Conservation (phyloP, 1,140 invertebrate species). For the Drosophila nikananu region DNA sequence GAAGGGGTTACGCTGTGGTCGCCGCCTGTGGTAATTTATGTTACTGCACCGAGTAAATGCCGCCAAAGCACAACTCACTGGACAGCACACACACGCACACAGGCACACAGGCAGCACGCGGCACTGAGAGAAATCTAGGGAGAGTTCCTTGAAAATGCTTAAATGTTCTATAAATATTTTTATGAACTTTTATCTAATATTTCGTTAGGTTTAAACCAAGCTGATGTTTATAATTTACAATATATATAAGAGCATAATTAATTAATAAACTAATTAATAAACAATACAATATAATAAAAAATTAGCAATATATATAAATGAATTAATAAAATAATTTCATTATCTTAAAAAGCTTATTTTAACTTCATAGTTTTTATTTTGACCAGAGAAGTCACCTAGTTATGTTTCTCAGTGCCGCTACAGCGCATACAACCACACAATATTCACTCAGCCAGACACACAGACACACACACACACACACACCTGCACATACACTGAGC, state of each 20-base stretch:
- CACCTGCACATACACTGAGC: constrained; percentile 24
- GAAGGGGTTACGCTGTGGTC: constrained; percentile 57
- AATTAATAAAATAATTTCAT: neutral
- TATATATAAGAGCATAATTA: neutral
- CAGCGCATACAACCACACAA: constrained; percentile 27
- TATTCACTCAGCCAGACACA: constrained; percentile 26
- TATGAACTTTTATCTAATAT: too few species aligned
- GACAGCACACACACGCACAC: constrained; percentile 25
- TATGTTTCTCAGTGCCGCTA: neutral
- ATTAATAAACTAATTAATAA: too few species aligned
- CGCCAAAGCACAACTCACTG: constrained; percentile 72
- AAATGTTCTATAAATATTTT: too few species aligned
- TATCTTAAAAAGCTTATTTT: too few species aligned
- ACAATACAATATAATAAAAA: too few species aligned
- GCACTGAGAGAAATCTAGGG: constrained; percentile 23
- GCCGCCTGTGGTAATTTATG: constrained; percentile 78
- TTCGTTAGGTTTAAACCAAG: too few species aligned
- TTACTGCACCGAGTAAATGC: constrained; percentile 83
- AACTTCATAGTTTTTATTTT: neutral
- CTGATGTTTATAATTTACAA: too few species aligned
- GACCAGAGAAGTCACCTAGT: neutral
- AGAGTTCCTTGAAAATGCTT: too few species aligned
- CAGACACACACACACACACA: constrained; percentile 16
- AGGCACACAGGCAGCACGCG: constrained; percentile 13
- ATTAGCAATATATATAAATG: neutral